Percentiles rank a stretch among this genome's conserved stretches.
Evolutionary conservation across 2,888 invertebrate genomes (phyloP).

Genomic region (Acleris laterana): DNA sequence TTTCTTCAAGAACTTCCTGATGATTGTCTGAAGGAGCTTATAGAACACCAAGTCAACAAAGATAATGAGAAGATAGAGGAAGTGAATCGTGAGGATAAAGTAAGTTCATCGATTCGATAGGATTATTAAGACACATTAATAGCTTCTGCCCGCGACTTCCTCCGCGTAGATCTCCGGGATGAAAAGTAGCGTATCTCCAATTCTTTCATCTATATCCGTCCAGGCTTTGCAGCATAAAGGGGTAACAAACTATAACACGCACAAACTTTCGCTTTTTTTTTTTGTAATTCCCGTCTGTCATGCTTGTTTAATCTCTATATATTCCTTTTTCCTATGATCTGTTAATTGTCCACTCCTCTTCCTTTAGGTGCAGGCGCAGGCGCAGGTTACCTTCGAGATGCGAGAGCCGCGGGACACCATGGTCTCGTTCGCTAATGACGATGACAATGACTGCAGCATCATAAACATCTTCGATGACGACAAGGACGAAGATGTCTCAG

Average conservation of each 20-base stretch:
- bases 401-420: constrained; percentile 44
- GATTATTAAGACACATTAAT: too few relatives aligned
- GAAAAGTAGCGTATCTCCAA: too few relatives aligned
- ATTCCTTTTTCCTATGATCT: neutral
- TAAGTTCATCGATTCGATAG: too few relatives aligned
- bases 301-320: neutral
- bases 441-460: constrained; percentile 50
- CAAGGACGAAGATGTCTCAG: constrained; percentile 54
- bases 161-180: too few relatives aligned
- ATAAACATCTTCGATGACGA: constrained; percentile 68
- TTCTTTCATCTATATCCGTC: too few relatives aligned
- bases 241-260: too few relatives aligned
- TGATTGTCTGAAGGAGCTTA: constrained; percentile 59
- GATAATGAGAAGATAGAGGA: constrained; percentile 43
- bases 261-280: too few relatives aligned
- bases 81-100: constrained; percentile 24
- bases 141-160: too few relatives aligned
- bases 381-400: constrained; percentile 32
- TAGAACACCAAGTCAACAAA: constrained; percentile 60
- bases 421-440: constrained; percentile 52
- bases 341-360: neutral
- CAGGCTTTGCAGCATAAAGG: too few relatives aligned
- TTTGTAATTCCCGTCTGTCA: neutral
- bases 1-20: constrained; percentile 71
- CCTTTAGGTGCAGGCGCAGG: constrained; percentile 28